Evolutionary conservation across 2,113 vertebrate species (phyloP).

Genomic region (Excalfactoria chinensis): DNA sequence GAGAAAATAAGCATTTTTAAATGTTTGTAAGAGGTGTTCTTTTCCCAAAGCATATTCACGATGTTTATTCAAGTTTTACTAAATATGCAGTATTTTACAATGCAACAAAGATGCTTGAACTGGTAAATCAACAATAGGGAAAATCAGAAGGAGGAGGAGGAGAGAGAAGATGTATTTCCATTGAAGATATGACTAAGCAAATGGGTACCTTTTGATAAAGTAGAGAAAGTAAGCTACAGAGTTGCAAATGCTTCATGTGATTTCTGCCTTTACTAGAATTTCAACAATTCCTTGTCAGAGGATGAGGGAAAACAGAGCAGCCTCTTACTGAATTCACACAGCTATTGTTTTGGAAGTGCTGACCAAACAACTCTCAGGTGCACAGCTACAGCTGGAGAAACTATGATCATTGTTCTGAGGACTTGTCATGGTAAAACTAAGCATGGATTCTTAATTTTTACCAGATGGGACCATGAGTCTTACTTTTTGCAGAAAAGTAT

Average conservation of each 20-base stretch:
- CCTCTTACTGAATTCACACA: neutral
- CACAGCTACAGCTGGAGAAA: neutral
- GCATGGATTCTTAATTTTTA: slow-evolving; percentile 14
- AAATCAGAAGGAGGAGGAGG: neutral
- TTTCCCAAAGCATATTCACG: neutral
- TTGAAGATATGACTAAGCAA: neutral
- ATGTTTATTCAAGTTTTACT: neutral
- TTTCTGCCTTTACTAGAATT: neutral
- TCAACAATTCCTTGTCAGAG: neutral
- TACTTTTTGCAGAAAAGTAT: neutral
- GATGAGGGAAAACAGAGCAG: neutral
- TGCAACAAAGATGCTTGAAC: neutral
- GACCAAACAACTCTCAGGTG: slow-evolving; percentile 45
- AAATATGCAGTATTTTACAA: neutral
- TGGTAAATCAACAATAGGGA: neutral
- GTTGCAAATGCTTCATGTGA: neutral
- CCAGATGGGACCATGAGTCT: slow-evolving; percentile 30
- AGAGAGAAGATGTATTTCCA: neutral
- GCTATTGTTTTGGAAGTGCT: neutral
- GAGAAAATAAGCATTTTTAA: neutral
- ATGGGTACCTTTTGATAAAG: neutral
- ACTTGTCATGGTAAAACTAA: slow-evolving; percentile 34
- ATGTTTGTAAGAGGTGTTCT: neutral
- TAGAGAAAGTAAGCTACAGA: neutral
- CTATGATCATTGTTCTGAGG: slow-evolving; percentile 24